Evolutionary conservation across 2,888 invertebrate species (phyloP).

Genomic region (Teinopalpus imperialis): DNA sequence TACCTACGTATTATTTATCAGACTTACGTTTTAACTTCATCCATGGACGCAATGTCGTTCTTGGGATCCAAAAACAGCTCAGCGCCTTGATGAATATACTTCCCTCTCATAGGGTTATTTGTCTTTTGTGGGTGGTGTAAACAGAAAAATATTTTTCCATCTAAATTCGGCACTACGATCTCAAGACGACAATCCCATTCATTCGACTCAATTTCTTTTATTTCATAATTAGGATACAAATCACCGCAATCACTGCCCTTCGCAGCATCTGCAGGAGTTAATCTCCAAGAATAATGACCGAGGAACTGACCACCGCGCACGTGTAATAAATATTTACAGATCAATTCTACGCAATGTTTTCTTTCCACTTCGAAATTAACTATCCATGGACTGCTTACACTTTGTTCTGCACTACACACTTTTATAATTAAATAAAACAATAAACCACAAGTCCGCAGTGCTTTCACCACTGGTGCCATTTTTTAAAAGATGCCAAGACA

Average conservation of each 20-base stretch:
- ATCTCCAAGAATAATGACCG: slow-evolving; percentile 68
- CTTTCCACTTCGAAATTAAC: slow-evolving; percentile 35
- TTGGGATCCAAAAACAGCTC: slow-evolving; percentile 61
- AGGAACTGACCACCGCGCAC: slow-evolving; percentile 65
- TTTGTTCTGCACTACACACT: slow-evolving; percentile 44
- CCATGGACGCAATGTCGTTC: slow-evolving; percentile 32
- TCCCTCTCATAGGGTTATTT: slow-evolving; percentile 51
- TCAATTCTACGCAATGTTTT: slow-evolving; percentile 37
- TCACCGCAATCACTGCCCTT: slow-evolving; percentile 60
- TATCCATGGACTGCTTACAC: slow-evolving; percentile 35
- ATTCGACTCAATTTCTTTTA: slow-evolving; percentile 56
- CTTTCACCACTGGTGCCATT: slow-evolving; percentile 60
- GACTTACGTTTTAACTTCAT: slow-evolving; percentile 14
- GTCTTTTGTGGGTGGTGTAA: slow-evolving; percentile 46
- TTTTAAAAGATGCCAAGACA: slow-evolving; percentile 43
- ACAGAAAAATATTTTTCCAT: slow-evolving; percentile 62
- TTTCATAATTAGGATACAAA: slow-evolving; percentile 62
- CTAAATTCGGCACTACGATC: slow-evolving; percentile 47
- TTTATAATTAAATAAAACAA: slow-evolving; percentile 53
- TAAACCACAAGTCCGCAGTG: slow-evolving; percentile 78
- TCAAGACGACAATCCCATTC: slow-evolving; percentile 53
- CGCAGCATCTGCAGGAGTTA: slow-evolving; percentile 53
- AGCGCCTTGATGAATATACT: slow-evolving; percentile 79
- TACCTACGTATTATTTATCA: not conserved
- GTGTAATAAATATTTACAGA: slow-evolving; percentile 75